Evolutionary conservation across 2,888 invertebrate species (phyloP), one percentile per base, ranked within the genome.

Genomic region (Thymelicus lineola): DNA sequence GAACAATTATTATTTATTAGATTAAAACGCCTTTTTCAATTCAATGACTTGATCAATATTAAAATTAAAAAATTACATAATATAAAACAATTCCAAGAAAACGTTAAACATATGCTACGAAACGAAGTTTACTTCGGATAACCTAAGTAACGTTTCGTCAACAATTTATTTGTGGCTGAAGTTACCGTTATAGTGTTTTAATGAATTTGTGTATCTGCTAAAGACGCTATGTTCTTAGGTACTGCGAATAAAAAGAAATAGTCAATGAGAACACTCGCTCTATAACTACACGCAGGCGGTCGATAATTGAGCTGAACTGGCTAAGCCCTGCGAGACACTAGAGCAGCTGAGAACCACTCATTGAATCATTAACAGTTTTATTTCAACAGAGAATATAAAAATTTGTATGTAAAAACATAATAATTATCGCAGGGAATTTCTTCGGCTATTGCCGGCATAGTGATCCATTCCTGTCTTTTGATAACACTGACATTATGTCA

Each of bases 201-300:
- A 38, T 9, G 0, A 42, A 35, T 60, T 46, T 48, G 9, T 50
- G 36, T 66, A 66, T 50, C 50, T 17, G 20, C 42, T 4, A 67
- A 45, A 45, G 55, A 17, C 17, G 35, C 28, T n/a, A 45, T 45
- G 45, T 53, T 20, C 53, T 17, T 38, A n/a, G n/a, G n/a, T n/a
- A 28, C 28, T 38, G 42, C 50, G 66, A 60, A 68, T 68, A 68
- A 57, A 62, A 68, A 35, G 12, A 45, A 53, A 28, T 58, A 35
- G 1, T 36, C n/a, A 68, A 3, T 28, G 28, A 68, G 45, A 55
- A 55, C 61, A 68, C 68, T 62, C 68, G 62, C 57, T 68, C 46
- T 57, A 57, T 60, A 62, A 68, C 57, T 45, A 62, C 57, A 68
- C 45, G 62, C 36, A 68, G 68, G 62, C 68, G 68, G 68, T 68